Base-by-base conservation (phyloP, 2,888 invertebrate genomes). In the Sisyra terminalis region DNA sequence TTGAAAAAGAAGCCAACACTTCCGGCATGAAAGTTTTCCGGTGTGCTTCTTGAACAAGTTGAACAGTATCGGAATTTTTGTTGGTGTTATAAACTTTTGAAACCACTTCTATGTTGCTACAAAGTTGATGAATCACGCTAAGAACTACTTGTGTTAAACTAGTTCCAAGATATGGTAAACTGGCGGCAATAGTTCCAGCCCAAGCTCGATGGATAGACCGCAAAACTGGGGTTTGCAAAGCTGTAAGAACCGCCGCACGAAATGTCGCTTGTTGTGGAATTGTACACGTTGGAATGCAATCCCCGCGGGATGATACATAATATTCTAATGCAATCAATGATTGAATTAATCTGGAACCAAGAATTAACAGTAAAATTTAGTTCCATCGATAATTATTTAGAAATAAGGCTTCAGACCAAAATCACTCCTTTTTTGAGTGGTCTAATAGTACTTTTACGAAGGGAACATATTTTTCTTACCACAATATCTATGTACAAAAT, bases 251-350 rank as follows among this genome's bases (percentile, higher is more conserved):
- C 18, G 85, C 81, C 14, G 82, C 75, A 24, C 87, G 63, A 57
- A 90, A 87, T 71, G 88, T 82, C 18, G 82, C 78, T 57, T 89
- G 86, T 55, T 86, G 82, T 30, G 78, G 78, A 46, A 83, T 77
- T 31, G 75, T 61, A 45, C 75, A 68, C 32, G 77, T 74, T 14
- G 73, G 69, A 39, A 73, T 57, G 52, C 78, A 78, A 49, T 75
- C 74, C 3, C 75, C 61, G 47, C 67, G 67, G 35, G 60, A 59
- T 5, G 54, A 55, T 11, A 84, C 76, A 52, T 80, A 76, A 52
- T 80, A 74, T 58, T 86, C 86, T 47, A 86, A 58, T 57, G 82
- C 75, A 46, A 85, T 79, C 44, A 84, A 65, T 2, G 82, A 73
- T 50, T 80, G 65, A 16, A 84, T 63, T 46, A 85, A 64, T 49